These are phyloP conservation scores for Pseudochaenichthys georgianus DNA, from an alignment of 2,797 vertebrate species.

Conservation along the genomic window DNA sequence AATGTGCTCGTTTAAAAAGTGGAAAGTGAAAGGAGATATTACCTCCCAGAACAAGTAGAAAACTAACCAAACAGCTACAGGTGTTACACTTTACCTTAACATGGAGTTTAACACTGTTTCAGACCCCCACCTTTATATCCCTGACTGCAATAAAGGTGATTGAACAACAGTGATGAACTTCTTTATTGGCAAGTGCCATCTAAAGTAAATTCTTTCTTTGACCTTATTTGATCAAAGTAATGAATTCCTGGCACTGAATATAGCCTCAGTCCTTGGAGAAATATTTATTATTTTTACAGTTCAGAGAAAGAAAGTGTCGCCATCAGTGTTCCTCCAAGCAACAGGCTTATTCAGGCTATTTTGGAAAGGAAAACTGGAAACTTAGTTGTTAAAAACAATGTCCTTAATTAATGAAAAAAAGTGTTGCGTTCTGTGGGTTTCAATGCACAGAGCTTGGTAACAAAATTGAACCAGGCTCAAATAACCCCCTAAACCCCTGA, in stretches of 20 bases:
- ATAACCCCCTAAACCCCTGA: no score
- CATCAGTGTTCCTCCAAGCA: not conserved
- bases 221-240: conserved; percentile 45
- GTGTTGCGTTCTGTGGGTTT: no score
- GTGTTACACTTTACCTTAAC: not conserved
- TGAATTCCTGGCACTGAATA: conserved; percentile 26
- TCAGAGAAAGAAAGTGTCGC: not conserved
- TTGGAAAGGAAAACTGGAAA: not conserved
- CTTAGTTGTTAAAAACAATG: not conserved
- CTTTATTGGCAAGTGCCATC: not conserved
- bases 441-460: no score
- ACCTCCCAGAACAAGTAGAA: not conserved
- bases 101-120: not conserved
- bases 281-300: conserved; percentile 45
- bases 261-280: conserved; percentile 17
- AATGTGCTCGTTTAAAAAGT: not conserved
- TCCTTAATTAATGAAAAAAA: not conserved
- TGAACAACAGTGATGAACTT: conserved; percentile 3
- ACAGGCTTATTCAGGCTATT: not conserved
- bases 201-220: conserved; percentile 12
- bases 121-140: not conserved
- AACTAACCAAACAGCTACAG: not conserved
- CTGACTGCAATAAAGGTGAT: not conserved
- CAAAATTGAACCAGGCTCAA: no score
- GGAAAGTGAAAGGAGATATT: not conserved